Evolutionary conservation across 30 jellyfish, hydroid and myxozoan genomes (phyloP).

Genomic region (Aurelia coerulea): DNA sequence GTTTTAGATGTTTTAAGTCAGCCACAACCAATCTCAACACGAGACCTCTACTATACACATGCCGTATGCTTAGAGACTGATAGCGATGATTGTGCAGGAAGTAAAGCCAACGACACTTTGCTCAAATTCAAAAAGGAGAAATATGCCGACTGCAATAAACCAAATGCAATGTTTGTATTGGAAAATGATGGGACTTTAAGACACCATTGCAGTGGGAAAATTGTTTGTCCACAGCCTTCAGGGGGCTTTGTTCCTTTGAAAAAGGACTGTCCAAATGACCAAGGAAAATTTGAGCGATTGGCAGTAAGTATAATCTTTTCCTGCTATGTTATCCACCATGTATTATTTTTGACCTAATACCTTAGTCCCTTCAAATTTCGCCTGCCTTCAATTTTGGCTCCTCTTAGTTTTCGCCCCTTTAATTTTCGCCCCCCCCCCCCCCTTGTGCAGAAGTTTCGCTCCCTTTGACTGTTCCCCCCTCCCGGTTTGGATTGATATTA

Average conservation of each 20-base stretch:
- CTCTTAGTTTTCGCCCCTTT: no score
- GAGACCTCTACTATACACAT: slow-evolving; percentile 49
- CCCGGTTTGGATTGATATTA: no score
- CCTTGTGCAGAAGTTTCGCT: no score
- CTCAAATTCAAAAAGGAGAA: slow-evolving; percentile 53
- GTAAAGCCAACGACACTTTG: slow-evolving; percentile 61
- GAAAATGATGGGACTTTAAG: slow-evolving; percentile 77
- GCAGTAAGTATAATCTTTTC: slow-evolving; percentile 18
- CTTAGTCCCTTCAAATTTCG: no score
- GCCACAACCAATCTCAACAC: slow-evolving; percentile 82
- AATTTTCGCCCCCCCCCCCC: no score
- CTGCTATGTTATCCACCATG: no score
- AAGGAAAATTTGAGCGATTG: slow-evolving; percentile 53
- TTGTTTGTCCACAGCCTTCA: slow-evolving; percentile 76
- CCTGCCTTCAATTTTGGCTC: no score
- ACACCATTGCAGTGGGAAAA: slow-evolving; percentile 90
- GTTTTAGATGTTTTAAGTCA: slow-evolving; percentile 14
- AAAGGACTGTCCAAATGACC: slow-evolving; percentile 20
- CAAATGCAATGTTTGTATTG: slow-evolving; percentile 59
- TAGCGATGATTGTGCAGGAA: slow-evolving; percentile 56
- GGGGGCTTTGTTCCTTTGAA: slow-evolving; percentile 18
- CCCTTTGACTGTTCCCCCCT: no score
- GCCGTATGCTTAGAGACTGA: slow-evolving; percentile 73
- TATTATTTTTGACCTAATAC: no score
- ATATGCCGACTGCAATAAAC: slow-evolving; percentile 69